Evolutionary conservation across 2,113 vertebrate species (phyloP).

Genomic region (Abramis brama): DNA sequence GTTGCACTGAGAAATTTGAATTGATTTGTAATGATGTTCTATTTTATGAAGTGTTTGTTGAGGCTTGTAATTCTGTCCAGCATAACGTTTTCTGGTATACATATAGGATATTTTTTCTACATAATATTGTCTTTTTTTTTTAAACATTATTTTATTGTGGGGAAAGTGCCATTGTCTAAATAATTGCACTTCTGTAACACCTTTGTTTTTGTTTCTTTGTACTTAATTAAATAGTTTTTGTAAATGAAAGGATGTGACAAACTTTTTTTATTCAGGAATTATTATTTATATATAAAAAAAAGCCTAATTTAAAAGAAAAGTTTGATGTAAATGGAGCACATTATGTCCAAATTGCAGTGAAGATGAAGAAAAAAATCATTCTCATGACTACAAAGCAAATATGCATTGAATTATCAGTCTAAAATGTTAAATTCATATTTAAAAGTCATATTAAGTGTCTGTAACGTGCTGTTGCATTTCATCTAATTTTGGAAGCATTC

Average conservation of each 20-base stretch:
- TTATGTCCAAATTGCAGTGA: background rate
- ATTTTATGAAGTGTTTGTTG: background rate
- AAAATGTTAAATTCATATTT: background rate
- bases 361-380: background rate
- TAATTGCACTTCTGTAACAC: constrained; percentile 13
- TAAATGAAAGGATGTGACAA: too few species aligned
- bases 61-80: background rate
- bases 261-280: background rate
- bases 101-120: background rate
- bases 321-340: background rate
- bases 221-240: constrained; percentile 6
- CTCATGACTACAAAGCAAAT: background rate
- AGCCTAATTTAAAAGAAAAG: background rate
- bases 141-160: background rate
- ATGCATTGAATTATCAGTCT: too few species aligned
- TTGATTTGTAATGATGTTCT: background rate
- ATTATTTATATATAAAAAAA: background rate
- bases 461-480: background rate
- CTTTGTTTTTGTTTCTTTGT: background rate
- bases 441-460: background rate
- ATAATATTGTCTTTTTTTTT: background rate
- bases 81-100: background rate
- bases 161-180: background rate
- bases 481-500: background rate
- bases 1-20: constrained; percentile 12